Evolutionary conservation across 2,888 invertebrate species (phyloP).

Genomic region (Thymelicus lineola): DNA sequence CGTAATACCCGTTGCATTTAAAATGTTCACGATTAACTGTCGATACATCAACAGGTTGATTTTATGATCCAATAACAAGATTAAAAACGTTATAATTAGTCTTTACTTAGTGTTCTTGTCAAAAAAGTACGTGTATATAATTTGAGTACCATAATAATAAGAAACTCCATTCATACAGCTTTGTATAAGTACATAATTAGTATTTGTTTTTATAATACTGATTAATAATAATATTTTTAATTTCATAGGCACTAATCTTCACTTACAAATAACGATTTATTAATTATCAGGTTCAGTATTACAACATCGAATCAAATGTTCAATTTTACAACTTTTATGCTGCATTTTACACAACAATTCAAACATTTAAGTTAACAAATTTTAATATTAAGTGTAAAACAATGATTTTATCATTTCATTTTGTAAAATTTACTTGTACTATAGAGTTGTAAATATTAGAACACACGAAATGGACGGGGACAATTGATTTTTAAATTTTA

Average conservation of each 20-base stretch:
- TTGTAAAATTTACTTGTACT: constrained; percentile 28
- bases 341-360: no score
- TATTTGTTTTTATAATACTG: constrained; percentile 51
- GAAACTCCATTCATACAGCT: neutral
- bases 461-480: constrained; percentile 44
- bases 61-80: no score
- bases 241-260: constrained; percentile 46
- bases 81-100: no score
- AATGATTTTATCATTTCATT: constrained; percentile 30
- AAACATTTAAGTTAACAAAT: constrained; percentile 1
- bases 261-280: constrained; percentile 40
- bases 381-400: constrained; percentile 16
- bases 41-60: no score
- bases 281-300: neutral
- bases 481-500: constrained; percentile 31
- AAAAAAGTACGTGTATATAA: neutral
- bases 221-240: constrained; percentile 43
- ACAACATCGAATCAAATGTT: no score
- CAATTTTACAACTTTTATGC: no score
- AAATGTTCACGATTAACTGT: no score
- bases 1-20: no score
- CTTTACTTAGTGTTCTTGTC: no score
- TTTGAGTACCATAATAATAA: constrained; percentile 14
- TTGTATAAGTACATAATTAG: constrained; percentile 22
- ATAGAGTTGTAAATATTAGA: constrained; percentile 36